Conservation (phyloP, 2,113 vertebrate genomes). For the Nycticebus coucang region DNA sequence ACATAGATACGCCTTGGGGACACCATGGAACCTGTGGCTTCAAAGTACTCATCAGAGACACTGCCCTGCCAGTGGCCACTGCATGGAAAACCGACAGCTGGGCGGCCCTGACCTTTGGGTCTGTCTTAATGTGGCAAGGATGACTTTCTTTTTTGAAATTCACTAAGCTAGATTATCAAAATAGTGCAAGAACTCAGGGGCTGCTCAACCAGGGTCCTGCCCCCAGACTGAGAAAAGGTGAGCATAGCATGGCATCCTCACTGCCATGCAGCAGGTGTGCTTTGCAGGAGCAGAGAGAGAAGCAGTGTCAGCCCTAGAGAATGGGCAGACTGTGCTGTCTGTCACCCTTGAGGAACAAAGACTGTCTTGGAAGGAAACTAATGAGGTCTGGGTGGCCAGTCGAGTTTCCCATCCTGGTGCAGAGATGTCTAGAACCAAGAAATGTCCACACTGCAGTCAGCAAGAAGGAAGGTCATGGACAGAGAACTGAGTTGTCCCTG, state of each 20-base stretch:
- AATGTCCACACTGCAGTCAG: neutral
- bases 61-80: neutral
- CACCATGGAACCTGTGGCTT: neutral
- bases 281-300: rapidly evolving
- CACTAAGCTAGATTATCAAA: neutral
- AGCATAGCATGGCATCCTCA: neutral
- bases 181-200: neutral
- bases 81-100: no score
- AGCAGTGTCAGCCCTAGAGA: neutral
- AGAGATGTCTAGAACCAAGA: neutral
- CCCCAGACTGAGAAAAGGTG: rapidly evolving
- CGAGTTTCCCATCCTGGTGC: rapidly evolving
- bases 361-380: neutral
- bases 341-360: neutral
- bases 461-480: neutral
- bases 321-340: neutral
- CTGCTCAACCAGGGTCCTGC: neutral
- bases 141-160: neutral
- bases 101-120: neutral
- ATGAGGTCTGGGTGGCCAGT: neutral
- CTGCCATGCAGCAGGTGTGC: rapidly evolving
- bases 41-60: neutral
- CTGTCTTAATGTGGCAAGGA: neutral
- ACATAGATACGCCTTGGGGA: no score
- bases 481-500: neutral